These are phyloP conservation scores for Cottus gobio DNA, from an alignment of 2,113 vertebrate species.

Conservation along the genomic window DNA sequence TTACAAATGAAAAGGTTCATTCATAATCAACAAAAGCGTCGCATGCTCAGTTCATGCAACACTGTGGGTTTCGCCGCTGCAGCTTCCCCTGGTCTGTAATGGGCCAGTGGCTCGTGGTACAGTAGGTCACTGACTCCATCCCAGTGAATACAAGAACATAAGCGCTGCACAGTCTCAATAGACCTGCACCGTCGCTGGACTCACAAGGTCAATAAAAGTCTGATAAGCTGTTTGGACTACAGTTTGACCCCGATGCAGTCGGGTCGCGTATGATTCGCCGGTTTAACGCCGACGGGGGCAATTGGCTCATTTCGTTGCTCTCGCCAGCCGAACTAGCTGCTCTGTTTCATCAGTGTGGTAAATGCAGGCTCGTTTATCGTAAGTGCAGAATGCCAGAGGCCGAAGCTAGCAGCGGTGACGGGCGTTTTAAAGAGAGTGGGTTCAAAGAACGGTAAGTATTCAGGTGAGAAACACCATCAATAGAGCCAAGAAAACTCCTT, in stretches of 20 bases:
- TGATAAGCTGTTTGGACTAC: background rate
- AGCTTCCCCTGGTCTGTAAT: background rate
- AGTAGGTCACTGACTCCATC: background rate
- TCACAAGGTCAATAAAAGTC: background rate
- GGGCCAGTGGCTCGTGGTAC: background rate
- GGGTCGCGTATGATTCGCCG: background rate
- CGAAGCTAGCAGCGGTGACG: background rate
- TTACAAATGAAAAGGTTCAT: background rate
- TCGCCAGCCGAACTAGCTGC: too few species aligned
- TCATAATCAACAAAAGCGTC: background rate
- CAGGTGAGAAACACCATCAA: background rate
- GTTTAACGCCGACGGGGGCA: background rate
- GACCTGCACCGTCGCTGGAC: background rate
- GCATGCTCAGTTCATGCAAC: background rate
- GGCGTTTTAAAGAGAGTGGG: background rate
- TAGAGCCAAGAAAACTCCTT: background rate
- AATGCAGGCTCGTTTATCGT: background rate
- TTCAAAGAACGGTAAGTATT: background rate
- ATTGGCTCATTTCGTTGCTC: too few species aligned
- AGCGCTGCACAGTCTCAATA: background rate
- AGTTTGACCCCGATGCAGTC: background rate
- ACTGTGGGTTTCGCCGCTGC: background rate
- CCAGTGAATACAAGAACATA: background rate
- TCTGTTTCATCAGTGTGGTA: too few species aligned
- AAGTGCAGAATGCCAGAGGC: background rate